Evolutionary conservation across 2,797 vertebrate genomes (phyloP).

Genomic region (Clarias laeviceps): DNA sequence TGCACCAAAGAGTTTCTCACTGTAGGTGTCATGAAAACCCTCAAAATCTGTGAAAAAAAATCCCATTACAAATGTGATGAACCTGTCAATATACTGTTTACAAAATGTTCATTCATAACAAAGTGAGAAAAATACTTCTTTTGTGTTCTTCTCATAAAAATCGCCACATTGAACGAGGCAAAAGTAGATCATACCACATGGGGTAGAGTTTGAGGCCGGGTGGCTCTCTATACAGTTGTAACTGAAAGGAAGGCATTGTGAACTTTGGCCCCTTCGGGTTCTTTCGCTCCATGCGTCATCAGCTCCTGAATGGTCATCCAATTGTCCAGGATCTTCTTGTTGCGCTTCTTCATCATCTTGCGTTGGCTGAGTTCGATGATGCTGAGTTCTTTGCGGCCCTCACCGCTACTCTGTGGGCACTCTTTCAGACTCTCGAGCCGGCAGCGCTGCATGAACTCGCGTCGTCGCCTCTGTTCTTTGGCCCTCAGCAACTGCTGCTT

Average conservation of each 20-base stretch:
- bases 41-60: constrained; percentile 56
- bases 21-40: constrained; percentile 60
- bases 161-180: constrained; percentile 99
- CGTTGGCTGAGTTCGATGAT: constrained; percentile 97
- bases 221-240: constrained; percentile 87
- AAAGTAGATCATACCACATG: constrained; percentile 88
- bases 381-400: constrained; percentile 88
- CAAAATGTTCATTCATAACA: constrained; percentile 87
- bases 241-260: constrained; percentile 98
- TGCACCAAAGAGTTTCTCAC: constrained; percentile 66
- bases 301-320: constrained; percentile 99
- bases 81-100: constrained; percentile 79
- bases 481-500: constrained; percentile 93
- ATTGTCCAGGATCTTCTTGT: constrained; percentile 98
- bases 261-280: constrained; percentile 87
- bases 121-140: constrained; percentile 91
- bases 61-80: constrained; percentile 66
- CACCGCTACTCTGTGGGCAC: constrained; percentile 87
- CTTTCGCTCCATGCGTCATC: constrained; percentile 95
- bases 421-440: constrained; percentile 90
- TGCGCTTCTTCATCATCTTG: constrained; percentile 99
- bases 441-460: constrained; percentile 96
- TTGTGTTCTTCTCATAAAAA: constrained; percentile 85
- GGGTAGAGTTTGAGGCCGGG: constrained; percentile 78
- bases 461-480: constrained; percentile 88